Percentiles rank a stretch among this genome's conserved stretches.
These are phyloP conservation scores for Rhodophaea formosa DNA, from an alignment of 2,888 invertebrate genomes.

Conservation along the genomic window DNA sequence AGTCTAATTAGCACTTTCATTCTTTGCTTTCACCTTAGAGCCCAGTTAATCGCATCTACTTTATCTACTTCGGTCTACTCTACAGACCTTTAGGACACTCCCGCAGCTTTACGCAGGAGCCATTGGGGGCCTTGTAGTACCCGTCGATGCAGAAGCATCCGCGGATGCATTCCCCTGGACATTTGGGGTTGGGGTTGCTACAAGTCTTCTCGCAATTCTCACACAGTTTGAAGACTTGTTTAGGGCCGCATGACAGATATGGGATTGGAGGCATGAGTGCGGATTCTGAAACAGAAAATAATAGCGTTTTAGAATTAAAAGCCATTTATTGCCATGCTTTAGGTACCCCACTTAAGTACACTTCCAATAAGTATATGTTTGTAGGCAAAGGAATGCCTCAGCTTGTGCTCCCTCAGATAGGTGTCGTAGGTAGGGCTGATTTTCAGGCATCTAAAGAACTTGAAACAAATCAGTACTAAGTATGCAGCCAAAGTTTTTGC, in stretches of 20 bases:
- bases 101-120: conserved; percentile 15
- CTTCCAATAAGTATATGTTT: too few species aligned
- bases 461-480: too few species aligned
- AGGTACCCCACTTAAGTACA: too few species aligned
- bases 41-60: not conserved
- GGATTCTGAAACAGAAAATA: not conserved
- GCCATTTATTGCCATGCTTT: too few species aligned
- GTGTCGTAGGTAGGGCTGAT: too few species aligned
- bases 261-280: conserved; percentile 2
- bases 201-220: conserved; percentile 28
- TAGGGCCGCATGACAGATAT: conserved; percentile 13
- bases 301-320: not conserved
- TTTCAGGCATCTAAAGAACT: too few species aligned
- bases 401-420: too few species aligned
- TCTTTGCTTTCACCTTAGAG: too few species aligned
- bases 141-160: conserved; percentile 23
- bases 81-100: conserved; percentile 36
- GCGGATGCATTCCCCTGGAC: conserved; percentile 24
- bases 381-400: too few species aligned
- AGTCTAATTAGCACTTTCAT: too few species aligned
- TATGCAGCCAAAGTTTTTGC: too few species aligned
- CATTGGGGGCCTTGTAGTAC: conserved; percentile 14
- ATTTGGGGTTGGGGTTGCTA: conserved; percentile 24
- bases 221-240: conserved; percentile 25
- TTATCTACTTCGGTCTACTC: not conserved